These are phyloP conservation scores for Cyaniris semiargus DNA, from an alignment of 2,888 invertebrate species.

Conservation along the genomic window DNA sequence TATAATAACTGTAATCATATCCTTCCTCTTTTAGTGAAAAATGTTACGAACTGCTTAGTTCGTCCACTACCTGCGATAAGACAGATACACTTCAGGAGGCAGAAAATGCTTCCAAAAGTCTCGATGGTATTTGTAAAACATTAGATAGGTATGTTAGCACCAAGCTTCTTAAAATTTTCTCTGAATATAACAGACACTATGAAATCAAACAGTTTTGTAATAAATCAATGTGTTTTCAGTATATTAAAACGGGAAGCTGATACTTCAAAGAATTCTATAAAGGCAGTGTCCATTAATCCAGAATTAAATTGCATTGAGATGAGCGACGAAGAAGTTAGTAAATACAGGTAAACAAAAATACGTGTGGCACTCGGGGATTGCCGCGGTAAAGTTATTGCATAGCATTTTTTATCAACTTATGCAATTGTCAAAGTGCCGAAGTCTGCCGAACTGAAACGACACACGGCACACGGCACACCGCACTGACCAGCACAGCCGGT, in stretches of 20 bases:
- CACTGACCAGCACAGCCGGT: background rate
- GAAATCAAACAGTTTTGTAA: background rate
- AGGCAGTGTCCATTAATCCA: constrained; percentile 45
- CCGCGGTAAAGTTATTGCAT: too few relatives aligned
- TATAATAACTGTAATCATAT: background rate
- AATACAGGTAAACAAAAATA: constrained; percentile 40
- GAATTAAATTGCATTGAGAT: constrained; percentile 44
- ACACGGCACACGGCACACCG: background rate
- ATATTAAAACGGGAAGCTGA: constrained; percentile 48
- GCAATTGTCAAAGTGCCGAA: too few relatives aligned
- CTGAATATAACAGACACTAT: background rate
- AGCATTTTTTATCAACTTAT: too few relatives aligned
- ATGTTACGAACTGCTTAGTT: constrained; percentile 39
- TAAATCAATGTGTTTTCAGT: constrained; percentile 41
- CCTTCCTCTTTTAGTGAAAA: constrained; percentile 45
- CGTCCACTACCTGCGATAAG: constrained; percentile 36
- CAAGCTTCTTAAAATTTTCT: background rate
- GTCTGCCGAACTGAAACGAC: too few relatives aligned
- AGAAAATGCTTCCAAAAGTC: constrained; percentile 43
- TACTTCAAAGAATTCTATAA: constrained; percentile 43
- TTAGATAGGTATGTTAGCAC: constrained; percentile 50
- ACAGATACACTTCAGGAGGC: constrained; percentile 45
- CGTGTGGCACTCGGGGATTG: too few relatives aligned
- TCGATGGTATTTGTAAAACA: constrained; percentile 46
- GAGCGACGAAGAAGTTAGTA: constrained; percentile 40